A percentile compares a stretch with the other conserved stretches of the same genome.
Conservation (phyloP, 2,888 invertebrate species). For the Hybos culiciformis region DNA sequence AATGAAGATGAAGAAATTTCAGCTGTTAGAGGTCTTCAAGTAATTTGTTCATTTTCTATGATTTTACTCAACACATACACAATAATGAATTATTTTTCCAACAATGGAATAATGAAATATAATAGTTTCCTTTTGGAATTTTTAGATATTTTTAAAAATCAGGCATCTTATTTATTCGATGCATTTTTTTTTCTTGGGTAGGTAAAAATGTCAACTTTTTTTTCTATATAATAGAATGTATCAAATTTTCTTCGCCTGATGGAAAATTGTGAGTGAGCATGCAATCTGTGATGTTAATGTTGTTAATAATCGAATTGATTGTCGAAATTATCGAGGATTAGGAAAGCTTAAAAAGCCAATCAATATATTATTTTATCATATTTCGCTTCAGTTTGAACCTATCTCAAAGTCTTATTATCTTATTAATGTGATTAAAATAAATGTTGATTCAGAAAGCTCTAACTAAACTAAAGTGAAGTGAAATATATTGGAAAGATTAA, state of each 20-base stretch:
- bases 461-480: too few relatives aligned
- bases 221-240: neutral
- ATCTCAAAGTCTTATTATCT: neutral
- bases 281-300: too few relatives aligned
- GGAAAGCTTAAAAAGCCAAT: too few relatives aligned
- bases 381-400: too few relatives aligned
- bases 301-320: too few relatives aligned
- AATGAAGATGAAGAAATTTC: constrained; percentile 39
- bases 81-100: constrained; percentile 46
- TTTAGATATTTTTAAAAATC: constrained; percentile 19
- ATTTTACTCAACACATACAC: constrained; percentile 49
- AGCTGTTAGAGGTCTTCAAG: constrained; percentile 46
- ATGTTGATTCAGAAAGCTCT: too few relatives aligned
- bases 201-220: constrained; percentile 1
- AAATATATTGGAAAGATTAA: too few relatives aligned
- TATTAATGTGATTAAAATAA: too few relatives aligned
- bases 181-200: constrained; percentile 48
- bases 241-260: neutral
- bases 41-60: constrained; percentile 51
- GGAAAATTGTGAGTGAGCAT: too few relatives aligned
- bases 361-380: too few relatives aligned
- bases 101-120: constrained; percentile 21
- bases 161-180: constrained; percentile 20
- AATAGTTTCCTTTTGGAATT: constrained; percentile 29
- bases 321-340: too few relatives aligned